Evolutionary conservation across 2,113 vertebrate genomes (phyloP).

Genomic region (Pimephales promelas): DNA sequence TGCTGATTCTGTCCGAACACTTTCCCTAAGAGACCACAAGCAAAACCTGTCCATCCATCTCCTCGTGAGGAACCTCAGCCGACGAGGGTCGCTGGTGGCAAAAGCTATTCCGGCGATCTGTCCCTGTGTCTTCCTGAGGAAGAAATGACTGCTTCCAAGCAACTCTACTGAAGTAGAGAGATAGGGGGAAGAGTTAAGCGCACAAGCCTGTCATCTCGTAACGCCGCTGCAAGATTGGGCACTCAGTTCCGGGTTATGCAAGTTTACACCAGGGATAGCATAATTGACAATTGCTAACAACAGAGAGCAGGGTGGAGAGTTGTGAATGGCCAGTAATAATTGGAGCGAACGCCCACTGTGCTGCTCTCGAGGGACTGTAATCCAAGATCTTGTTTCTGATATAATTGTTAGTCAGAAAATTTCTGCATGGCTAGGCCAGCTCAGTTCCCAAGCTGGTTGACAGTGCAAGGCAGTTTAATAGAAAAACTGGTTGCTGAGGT

Average conservation of each 20-base stretch:
- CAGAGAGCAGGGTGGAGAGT: constrained; percentile 78
- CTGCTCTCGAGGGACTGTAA: constrained; percentile 78
- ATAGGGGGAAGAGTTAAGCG: constrained; percentile 36
- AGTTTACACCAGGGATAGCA: constrained; percentile 82
- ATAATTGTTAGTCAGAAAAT: constrained; percentile 88
- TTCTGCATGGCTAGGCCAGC: constrained; percentile 80
- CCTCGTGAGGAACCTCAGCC: constrained; percentile 25
- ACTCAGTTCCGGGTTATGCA: constrained; percentile 79
- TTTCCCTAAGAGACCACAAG: background rate
- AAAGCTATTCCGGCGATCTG: constrained; percentile 46
- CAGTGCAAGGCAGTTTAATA: constrained; percentile 85
- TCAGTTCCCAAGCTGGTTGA: constrained; percentile 84
- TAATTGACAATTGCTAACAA: constrained; percentile 85
- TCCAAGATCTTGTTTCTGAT: constrained; percentile 86
- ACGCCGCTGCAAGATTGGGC: constrained; percentile 78
- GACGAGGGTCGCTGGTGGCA: background rate
- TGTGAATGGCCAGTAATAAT: constrained; percentile 84
- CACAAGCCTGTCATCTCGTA: constrained; percentile 75
- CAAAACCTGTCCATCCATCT: constrained; percentile 40
- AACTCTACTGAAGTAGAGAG: constrained; percentile 54
- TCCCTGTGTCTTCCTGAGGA: constrained; percentile 52
- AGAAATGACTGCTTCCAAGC: constrained; percentile 49
- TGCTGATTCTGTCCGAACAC: background rate
- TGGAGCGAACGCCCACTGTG: constrained; percentile 81
- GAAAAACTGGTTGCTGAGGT: constrained; percentile 83